phyloP scores from a whole-genome alignment of 2,888 invertebrate species.

The Callinectes sapidus region DNA sequence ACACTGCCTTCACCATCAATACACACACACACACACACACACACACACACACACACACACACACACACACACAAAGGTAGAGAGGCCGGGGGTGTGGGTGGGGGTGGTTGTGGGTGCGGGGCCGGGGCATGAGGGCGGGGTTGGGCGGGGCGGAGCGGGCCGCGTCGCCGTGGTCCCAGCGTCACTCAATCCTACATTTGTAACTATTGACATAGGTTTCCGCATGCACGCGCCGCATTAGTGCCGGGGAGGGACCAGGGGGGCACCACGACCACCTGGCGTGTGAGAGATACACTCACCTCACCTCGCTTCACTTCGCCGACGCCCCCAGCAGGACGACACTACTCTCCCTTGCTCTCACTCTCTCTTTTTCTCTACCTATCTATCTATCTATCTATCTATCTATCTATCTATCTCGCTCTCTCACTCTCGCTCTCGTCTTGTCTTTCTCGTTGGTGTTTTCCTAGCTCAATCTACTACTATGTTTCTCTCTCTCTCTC shows the following conservation, averaged over 20 bases:
- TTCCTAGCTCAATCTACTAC: no score
- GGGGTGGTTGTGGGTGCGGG: no score
- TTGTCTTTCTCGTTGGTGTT: background rate
- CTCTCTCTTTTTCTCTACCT: background rate
- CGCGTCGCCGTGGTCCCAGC: constrained; percentile 52
- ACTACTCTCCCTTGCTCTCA: background rate
- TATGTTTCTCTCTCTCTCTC: background rate
- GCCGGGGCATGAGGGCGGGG: background rate
- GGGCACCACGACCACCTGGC: constrained; percentile 5
- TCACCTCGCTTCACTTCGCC: background rate
- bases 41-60: background rate
- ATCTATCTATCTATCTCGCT: no score
- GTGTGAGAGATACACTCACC: constrained; percentile 9
- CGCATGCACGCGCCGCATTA: constrained; percentile 58
- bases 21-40: background rate
- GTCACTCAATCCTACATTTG: constrained; percentile 60
- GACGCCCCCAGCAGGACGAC: background rate
- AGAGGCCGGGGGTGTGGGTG: no score
- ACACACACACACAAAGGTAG: background rate
- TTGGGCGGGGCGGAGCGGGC: constrained; percentile 46
- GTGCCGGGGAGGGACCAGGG: constrained; percentile 50
- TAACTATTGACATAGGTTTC: constrained; percentile 58
- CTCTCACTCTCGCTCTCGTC: background rate
- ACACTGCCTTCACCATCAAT: background rate
- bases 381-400: constrained; percentile 7